These are phyloP conservation scores for Pimpla rufipes DNA, from an alignment of 2,888 invertebrate genomes.

Conservation along the genomic window DNA sequence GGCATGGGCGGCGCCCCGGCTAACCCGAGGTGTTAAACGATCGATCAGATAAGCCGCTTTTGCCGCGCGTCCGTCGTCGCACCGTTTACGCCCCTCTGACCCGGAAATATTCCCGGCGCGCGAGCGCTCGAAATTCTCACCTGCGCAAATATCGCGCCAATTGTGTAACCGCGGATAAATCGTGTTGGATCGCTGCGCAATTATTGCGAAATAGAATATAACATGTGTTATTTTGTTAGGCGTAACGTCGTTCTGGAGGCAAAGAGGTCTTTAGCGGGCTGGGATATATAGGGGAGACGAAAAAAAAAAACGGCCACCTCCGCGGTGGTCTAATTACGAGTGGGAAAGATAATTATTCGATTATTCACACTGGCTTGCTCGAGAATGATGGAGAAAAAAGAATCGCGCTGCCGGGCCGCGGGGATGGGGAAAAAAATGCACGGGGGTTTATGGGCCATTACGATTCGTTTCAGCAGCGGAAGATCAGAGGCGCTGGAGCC, in stretches of 20 bases:
- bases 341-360: slow-evolving; percentile 80
- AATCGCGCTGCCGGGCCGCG: slow-evolving; percentile 23
- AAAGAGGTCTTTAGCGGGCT: slow-evolving; percentile 57
- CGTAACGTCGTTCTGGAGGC: slow-evolving; percentile 48
- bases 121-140: slow-evolving; percentile 55
- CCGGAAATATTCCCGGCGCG: slow-evolving; percentile 29
- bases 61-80: slow-evolving; percentile 26
- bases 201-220: slow-evolving; percentile 37
- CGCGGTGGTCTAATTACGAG: slow-evolving; percentile 80
- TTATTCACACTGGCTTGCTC: slow-evolving; percentile 79
- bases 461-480: slow-evolving; percentile 77
- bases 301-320: slow-evolving; percentile 75
- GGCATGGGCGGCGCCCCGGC: slow-evolving; percentile 53
- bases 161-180: not conserved
- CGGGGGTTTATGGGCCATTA: slow-evolving; percentile 79
- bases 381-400: slow-evolving; percentile 73
- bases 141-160: slow-evolving; percentile 55
- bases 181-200: not conserved
- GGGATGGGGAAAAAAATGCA: slow-evolving; percentile 70
- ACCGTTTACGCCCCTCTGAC: slow-evolving; percentile 24
- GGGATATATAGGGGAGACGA: slow-evolving; percentile 38
- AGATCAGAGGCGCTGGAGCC: slow-evolving; percentile 10
- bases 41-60: slow-evolving; percentile 66
- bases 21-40: slow-evolving; percentile 65
- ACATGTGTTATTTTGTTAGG: slow-evolving; percentile 61